A percentile compares a stretch with the other conserved stretches of the same genome.
Evolutionary conservation across 2,113 vertebrate species (phyloP).

Genomic region (Myanophis thanlyinensis): DNA sequence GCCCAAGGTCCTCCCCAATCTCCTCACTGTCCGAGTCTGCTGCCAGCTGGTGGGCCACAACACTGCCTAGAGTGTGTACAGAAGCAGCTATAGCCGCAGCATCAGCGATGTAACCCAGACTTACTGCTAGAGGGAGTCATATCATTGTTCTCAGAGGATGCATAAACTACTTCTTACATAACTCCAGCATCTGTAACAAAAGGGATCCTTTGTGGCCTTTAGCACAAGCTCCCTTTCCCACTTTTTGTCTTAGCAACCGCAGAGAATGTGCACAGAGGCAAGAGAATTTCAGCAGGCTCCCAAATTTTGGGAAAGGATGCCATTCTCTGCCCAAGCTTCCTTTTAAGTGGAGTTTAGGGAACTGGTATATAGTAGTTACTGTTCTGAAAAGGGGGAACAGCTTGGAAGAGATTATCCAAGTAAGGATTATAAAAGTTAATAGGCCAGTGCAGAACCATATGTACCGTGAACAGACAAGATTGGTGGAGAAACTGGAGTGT

Average conservation of each 20-base stretch:
- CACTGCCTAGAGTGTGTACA: neutral
- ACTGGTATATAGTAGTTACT: neutral
- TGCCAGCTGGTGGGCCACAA: too few species aligned
- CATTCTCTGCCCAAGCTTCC: neutral
- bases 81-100: neutral
- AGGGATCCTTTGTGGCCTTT: neutral
- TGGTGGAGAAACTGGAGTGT: too few species aligned
- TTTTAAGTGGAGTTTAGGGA: neutral
- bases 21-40: too few species aligned
- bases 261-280: neutral
- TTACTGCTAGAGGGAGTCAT: slow-evolving; percentile 42
- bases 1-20: too few species aligned
- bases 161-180: neutral
- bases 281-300: neutral
- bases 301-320: neutral
- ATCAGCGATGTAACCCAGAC: neutral
- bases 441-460: neutral
- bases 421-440: neutral
- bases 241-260: neutral
- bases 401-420: neutral
- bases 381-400: neutral
- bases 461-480: neutral
- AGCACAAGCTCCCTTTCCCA: neutral
- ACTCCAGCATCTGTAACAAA: neutral
- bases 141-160: neutral